Evolutionary conservation across 1,140 invertebrate genomes (phyloP), one percentile per base, ranked within the genome.

Genomic region (Telenomus remus): DNA sequence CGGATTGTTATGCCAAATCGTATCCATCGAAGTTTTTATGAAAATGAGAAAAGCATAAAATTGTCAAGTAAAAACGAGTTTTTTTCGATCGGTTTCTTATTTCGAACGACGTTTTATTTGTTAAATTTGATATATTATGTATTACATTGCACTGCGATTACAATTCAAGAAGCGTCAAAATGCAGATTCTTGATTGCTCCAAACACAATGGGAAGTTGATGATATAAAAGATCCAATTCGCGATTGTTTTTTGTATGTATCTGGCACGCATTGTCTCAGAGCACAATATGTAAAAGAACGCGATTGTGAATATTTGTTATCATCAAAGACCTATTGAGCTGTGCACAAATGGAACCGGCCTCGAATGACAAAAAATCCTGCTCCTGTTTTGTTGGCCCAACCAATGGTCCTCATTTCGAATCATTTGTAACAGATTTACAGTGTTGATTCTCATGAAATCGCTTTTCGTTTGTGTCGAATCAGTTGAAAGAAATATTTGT

Each of bases 181-280:
- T 49, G 47, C 47, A 4, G 47, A 49, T 34, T n/a, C 33, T 49
- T 49, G 16, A 49, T 49, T 49, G 56, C 19, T 27, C 49, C 35
- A 49, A 49, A 60, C 39, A 60, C 56, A 60, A 60, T 60, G 12
- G 56, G 39, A 50, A 15, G 10, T 47, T 60, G 56, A 60, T 60
- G 56, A 60, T 37, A 60, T 47, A 60, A 60, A 60, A 60, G 56
- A 42, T 60, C 49, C 47, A 60, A 50, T 39, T 46, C 34, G 48
- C 35, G 15, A 60, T 11, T 16, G 47, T 50, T 50, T 60, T 37
- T 46, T 60, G 42, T 59, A 59, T 27, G 19, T 27, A 60, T 60
- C 46, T 60, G 10, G 34, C 15, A 7, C 56, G 27, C 46, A 50
- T 60, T 50, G 56, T 60, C 56, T 50, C 48, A 60, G 49, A 60